Base-by-base conservation (phyloP, 2,113 vertebrate genomes). In the Podarcis cretensis region DNA sequence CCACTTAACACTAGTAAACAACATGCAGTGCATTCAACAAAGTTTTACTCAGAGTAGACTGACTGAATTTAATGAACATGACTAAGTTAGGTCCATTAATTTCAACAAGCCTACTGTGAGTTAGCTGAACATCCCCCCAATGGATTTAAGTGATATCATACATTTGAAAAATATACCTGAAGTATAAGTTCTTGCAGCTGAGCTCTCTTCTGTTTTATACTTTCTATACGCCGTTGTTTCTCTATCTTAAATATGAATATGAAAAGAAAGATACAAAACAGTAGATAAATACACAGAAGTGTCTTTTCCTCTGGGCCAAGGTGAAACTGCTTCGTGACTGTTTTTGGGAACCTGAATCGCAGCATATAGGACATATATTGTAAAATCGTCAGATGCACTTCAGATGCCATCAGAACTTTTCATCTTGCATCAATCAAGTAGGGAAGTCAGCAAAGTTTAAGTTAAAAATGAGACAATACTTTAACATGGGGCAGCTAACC, bases 181-280 rank as follows among this genome's bases (percentile, higher is more conserved):
- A 98, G 94, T 77, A 98, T 96, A 12, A 98, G 96, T 83, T 98
- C 98, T 37, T 98, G 98, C 6, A 98, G 96, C 76, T 98, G 98
- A 81, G 97, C 97, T 93, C 97, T 95, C 92, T 98, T 98, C 95
- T 98, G 97, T 88, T 98, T 97, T 93, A 98, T 98, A 87, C 98
- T 96, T 92, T 98, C 98, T 95, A 98, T 96, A 85, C 98, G 94
- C 89, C 96, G 97, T 95, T 98, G 98, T 93, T 98, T 98, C 95
- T 98, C 98, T 90, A 97, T 94, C 98, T 98, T 92, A 87, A 95
- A 95, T 95, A 94, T 16, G 92, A 0, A 96, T 89, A 92, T 75
- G 37, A 87, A 87, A 93, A 92, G 75, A 35, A 89, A 54, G 65
- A 81, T 69, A 88, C 32, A 83, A 48, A 77, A 57, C 5, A 83